A percentile compares a stretch with the other conserved stretches of the same genome.
Evolutionary conservation across 2,888 invertebrate species (phyloP).

Genomic region (Heteropelma amictum): DNA sequence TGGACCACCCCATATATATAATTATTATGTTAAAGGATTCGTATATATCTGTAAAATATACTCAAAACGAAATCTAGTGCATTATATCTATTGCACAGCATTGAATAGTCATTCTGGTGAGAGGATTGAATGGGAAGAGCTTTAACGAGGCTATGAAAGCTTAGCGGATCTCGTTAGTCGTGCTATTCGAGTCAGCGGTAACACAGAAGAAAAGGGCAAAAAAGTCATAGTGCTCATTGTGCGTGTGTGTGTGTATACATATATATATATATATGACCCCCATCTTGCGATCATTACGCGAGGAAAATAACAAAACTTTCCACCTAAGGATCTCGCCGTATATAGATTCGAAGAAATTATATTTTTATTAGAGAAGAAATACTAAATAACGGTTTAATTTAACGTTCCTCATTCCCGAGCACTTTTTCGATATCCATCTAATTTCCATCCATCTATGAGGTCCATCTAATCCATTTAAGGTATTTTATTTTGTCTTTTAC

Average conservation of each 20-base stretch:
- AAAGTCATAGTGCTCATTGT: neutral
- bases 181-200: slow-evolving; percentile 28
- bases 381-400: too few relatives aligned
- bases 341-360: too few relatives aligned
- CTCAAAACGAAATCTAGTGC: slow-evolving; percentile 25
- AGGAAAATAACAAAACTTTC: neutral
- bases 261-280: neutral
- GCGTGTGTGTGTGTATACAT: too few relatives aligned
- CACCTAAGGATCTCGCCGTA: too few relatives aligned
- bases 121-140: slow-evolving; percentile 37
- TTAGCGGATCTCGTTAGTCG: slow-evolving; percentile 40
- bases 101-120: slow-evolving; percentile 44
- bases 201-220: slow-evolving; percentile 24
- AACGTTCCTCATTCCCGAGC: too few relatives aligned
- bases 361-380: too few relatives aligned
- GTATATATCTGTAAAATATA: neutral
- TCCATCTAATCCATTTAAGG: too few relatives aligned
- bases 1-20: too few relatives aligned
- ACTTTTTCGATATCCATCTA: too few relatives aligned
- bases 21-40: neutral
- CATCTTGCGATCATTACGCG: slow-evolving; percentile 14
- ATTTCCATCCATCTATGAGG: too few relatives aligned
- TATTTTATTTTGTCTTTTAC: too few relatives aligned
- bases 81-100: slow-evolving; percentile 16
- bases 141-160: slow-evolving; percentile 37